Evolutionary conservation across 2,797 vertebrate species (phyloP).

Genomic region (Crocidura indochinensis): DNA sequence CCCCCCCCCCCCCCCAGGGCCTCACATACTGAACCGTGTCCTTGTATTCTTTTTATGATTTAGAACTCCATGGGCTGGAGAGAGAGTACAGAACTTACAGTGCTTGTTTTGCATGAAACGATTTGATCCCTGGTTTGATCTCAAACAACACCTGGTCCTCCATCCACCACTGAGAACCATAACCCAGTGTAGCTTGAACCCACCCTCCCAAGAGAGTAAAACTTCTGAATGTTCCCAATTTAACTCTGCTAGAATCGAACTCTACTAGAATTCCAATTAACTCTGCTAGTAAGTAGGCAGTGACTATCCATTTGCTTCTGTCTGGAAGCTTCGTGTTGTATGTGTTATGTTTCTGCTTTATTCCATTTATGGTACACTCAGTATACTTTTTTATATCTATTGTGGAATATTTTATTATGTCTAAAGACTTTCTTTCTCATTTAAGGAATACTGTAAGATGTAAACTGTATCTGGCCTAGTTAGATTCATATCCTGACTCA

Average conservation of each 20-base stretch:
- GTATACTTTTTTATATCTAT: conserved; percentile 15
- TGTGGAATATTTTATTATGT: not conserved
- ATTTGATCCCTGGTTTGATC: no score
- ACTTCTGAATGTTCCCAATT: not conserved
- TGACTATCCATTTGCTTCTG: no score
- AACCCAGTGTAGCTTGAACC: no score
- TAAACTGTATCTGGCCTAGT: not conserved
- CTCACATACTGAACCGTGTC: no score
- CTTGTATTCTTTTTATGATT: conserved; percentile 15
- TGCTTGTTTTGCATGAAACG: no score
- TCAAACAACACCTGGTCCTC: no score
- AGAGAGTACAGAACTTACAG: no score
- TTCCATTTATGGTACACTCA: not conserved
- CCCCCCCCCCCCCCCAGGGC: no score
- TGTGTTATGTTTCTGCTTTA: not conserved
- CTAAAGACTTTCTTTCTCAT: conserved; percentile 4
- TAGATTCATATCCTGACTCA: conserved; percentile 2
- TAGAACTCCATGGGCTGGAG: not conserved
- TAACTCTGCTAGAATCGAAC: not conserved
- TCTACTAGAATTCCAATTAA: not conserved
- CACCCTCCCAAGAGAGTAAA: no score
- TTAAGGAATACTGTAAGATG: not conserved
- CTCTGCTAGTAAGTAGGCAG: not conserved
- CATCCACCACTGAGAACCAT: no score
- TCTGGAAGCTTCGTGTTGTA: no score